A percentile compares a stretch with the other conserved stretches of the same genome.
Evolutionary conservation across 2,797 vertebrate species (phyloP).

Genomic region (Notolepis coatsorum): DNA sequence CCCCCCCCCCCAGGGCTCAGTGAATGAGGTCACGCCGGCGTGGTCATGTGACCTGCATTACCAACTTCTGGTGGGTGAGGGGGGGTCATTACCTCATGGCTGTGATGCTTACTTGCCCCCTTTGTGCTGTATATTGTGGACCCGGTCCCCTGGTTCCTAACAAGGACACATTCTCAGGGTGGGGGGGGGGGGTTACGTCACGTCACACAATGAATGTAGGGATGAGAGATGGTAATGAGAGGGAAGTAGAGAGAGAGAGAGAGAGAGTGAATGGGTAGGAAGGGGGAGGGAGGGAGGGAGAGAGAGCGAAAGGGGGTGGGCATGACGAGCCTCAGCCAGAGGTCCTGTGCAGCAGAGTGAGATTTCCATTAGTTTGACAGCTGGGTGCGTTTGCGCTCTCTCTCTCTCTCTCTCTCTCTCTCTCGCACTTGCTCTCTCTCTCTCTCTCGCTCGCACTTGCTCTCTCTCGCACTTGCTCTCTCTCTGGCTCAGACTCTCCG

Average conservation of each 20-base stretch:
- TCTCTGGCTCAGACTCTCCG: too few species aligned
- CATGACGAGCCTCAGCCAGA: slow-evolving; percentile 37
- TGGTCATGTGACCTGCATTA: slow-evolving; percentile 48
- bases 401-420: slow-evolving; percentile 19
- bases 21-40: slow-evolving; percentile 49
- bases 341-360: slow-evolving; percentile 49
- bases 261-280: slow-evolving; percentile 7
- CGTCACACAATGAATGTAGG: slow-evolving; percentile 51
- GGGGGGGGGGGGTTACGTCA: slow-evolving; percentile 55
- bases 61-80: slow-evolving; percentile 2
- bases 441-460: slow-evolving; percentile 30
- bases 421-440: slow-evolving; percentile 20
- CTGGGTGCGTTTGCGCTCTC: slow-evolving; percentile 51
- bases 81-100: slow-evolving; percentile 32
- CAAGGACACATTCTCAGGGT: slow-evolving; percentile 46
- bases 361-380: slow-evolving; percentile 67
- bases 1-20: too few species aligned
- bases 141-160: slow-evolving; percentile 25
- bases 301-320: slow-evolving; percentile 26
- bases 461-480: too few species aligned
- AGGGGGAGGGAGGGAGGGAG: slow-evolving; percentile 52
- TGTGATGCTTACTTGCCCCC: background rate
- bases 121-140: slow-evolving; percentile 14
- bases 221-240: slow-evolving; percentile 33
- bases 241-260: slow-evolving; percentile 9